A percentile compares a stretch with the other conserved stretches of the same genome.
Conservation (phyloP, 2,113 vertebrate species). For the Corynorhinus townsendii region DNA sequence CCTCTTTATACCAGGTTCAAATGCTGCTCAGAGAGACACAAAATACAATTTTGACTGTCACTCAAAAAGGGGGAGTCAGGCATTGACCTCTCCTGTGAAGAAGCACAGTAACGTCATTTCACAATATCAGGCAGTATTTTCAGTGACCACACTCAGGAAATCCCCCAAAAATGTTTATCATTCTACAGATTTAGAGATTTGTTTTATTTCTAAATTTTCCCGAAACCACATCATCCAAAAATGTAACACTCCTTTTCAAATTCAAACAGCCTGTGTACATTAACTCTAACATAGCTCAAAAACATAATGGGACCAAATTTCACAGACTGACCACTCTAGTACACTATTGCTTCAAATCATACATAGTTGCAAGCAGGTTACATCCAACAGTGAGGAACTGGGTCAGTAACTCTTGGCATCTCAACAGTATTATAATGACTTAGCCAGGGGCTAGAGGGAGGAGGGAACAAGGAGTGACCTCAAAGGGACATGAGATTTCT, state of each 20-base stretch:
- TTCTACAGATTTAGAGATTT: slow-evolving; percentile 38
- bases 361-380: neutral
- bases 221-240: neutral
- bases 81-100: neutral
- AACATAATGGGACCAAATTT: neutral
- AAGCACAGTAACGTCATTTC: slow-evolving; percentile 19
- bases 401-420: neutral
- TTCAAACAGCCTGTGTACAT: neutral
- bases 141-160: slow-evolving; percentile 30
- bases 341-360: neutral
- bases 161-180: slow-evolving; percentile 22
- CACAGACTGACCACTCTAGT: neutral
- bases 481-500: neutral
- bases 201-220: slow-evolving; percentile 23
- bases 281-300: neutral
- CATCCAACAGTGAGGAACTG: neutral
- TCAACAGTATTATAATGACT: neutral
- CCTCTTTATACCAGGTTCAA: neutral
- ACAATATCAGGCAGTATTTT: neutral
- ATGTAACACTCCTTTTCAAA: neutral
- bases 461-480: neutral
- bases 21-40: neutral
- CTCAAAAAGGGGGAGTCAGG: neutral
- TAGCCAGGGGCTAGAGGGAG: neutral
- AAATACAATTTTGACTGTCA: neutral